Conservation (phyloP, 2,888 invertebrate genomes). For the Calliphora vomitoria region DNA sequence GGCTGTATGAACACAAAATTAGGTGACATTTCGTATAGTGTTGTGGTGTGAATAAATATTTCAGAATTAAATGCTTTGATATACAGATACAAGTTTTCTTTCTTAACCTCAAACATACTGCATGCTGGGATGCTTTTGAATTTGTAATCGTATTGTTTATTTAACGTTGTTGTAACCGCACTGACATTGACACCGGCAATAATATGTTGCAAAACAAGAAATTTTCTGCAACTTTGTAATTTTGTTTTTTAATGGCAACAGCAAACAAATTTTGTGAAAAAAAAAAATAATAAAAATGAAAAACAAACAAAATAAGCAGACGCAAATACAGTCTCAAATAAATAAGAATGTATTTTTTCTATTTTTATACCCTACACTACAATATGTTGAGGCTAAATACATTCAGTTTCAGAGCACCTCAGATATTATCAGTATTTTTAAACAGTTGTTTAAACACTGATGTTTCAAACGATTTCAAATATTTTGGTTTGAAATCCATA, state of each 20-base stretch:
- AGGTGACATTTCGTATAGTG: no score
- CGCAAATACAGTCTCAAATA: background rate
- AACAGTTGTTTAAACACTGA: no score
- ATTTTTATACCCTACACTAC: background rate
- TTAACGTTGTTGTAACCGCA: conserved; percentile 35
- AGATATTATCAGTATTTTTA: no score
- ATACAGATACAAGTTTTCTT: background rate
- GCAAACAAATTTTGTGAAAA: background rate
- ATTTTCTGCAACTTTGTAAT: conserved; percentile 51
- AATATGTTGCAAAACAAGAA: conserved; percentile 55
- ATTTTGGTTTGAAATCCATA: no score
- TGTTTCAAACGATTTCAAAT: no score
- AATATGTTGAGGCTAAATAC: no score
- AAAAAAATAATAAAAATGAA: background rate
- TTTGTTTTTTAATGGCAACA: conserved; percentile 14
- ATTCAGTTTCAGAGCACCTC: no score
- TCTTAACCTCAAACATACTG: background rate
- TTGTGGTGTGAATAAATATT: no score
- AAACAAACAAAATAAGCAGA: background rate
- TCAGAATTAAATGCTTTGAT: no score
- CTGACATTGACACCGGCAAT: conserved; percentile 46
- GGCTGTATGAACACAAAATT: no score
- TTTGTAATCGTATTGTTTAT: conserved; percentile 34
- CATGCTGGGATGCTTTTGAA: background rate
- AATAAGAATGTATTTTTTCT: background rate